Evolutionary conservation across 2,797 vertebrate species (phyloP).

Genomic region (Cynopterus sphinx): DNA sequence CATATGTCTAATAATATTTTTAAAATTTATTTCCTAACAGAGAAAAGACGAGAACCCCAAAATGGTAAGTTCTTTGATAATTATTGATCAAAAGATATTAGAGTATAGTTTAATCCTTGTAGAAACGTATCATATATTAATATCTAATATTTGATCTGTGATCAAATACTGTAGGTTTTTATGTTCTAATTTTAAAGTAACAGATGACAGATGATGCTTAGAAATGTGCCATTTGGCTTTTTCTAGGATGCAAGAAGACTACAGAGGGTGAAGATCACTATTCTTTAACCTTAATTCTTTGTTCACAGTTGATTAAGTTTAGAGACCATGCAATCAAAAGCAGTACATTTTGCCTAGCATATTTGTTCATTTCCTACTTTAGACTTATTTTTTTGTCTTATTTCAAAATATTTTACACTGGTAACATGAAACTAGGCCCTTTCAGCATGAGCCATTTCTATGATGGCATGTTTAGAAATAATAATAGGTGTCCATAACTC

Average conservation of each 20-base stretch:
- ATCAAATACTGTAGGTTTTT: not conserved
- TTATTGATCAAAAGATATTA: constrained; percentile 43
- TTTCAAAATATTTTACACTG: constrained; percentile 6
- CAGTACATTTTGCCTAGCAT: not conserved
- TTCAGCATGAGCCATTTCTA: not conserved
- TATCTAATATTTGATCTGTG: not conserved
- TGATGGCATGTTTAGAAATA: constrained; percentile 6
- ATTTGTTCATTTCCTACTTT: constrained; percentile 31
- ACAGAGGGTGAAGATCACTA: not conserved
- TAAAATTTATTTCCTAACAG: constrained; percentile 75
- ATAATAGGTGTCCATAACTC: not conserved
- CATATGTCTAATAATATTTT: constrained; percentile 48
- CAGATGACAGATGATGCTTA: not conserved
- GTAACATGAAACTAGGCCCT: not conserved
- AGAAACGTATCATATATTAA: constrained; percentile 26
- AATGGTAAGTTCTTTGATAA: constrained; percentile 74
- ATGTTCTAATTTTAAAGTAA: constrained; percentile 56
- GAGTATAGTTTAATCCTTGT: constrained; percentile 38
- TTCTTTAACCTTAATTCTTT: constrained; percentile 23
- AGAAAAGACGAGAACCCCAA: constrained; percentile 77
- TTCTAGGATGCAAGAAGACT: not conserved
- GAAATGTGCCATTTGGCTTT: not conserved
- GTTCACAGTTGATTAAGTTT: not conserved
- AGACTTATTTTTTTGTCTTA: not conserved
- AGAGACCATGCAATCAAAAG: not conserved